Base-by-base conservation (phyloP, 2,113 vertebrate genomes). In the Thunnus maccoyii region DNA sequence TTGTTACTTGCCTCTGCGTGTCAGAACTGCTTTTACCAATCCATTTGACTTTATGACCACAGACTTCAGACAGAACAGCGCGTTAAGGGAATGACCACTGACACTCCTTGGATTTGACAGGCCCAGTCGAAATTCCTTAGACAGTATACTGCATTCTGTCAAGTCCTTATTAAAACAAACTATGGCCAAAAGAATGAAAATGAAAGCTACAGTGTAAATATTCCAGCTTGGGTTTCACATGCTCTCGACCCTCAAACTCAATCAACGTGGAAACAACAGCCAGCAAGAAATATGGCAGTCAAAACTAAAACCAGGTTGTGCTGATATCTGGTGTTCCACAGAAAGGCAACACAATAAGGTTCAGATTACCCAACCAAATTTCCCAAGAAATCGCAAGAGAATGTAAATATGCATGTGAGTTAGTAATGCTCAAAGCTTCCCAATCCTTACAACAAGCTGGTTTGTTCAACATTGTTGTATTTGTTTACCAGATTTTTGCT, bases 361-460 rank as follows among this genome's bases (percentile, higher is more conserved):
- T 94, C 89, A 68, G 87, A 91, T 94, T 95, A 93, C 90, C 16
- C 61, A 50, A 70, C 83, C 84, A 87, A 91, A 94, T 93, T 87
- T 86, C 79, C 83, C 82, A 70, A 89, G 65, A 91, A 86, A 89
- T 20, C 64, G 67, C 65, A 65, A 47, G 27, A 82, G 72, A 72
- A 80, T 66, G 72, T 75, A 89, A 91, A 82, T 80, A 78, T 79
- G 77, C 84, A 82, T 64, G 71, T 66, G 68, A 80, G 74, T 52
- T 57, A 68, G 64, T 87, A 86, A 72, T 32, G 73, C 82, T 83
- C 69, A 80, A 76, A 76, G 78, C 85, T 48, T 51, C 55, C 77
- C 71, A 58, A 76, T 86, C 76, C 82, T 78, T 67, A 68, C 85
- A 82, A 67, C 76, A 76, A 66, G 46, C 17, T 57, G 82, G 86